phyloP scores from a whole-genome alignment of 2,888 invertebrate genomes.

The Parnassius mnemosyne region DNA sequence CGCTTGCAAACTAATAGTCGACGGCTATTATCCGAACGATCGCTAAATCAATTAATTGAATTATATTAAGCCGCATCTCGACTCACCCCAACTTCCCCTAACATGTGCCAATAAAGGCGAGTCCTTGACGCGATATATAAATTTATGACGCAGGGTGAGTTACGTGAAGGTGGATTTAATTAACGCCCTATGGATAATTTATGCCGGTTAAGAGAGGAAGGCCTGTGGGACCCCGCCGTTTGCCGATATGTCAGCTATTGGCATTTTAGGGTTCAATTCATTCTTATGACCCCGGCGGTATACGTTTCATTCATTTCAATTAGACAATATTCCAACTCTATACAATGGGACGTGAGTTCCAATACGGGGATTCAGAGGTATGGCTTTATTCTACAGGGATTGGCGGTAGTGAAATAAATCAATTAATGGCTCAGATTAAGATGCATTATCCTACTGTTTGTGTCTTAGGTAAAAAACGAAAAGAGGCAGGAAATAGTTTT shows the following conservation, averaged over 20 bases:
- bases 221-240: background rate
- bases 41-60: constrained; percentile 19
- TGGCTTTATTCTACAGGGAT: background rate
- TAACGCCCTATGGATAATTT: constrained; percentile 34
- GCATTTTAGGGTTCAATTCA: constrained; percentile 16
- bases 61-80: constrained; percentile 11
- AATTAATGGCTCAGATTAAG: background rate
- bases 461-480: too few species aligned
- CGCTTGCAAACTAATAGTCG: too few species aligned
- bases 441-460: too few species aligned
- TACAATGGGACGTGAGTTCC: background rate
- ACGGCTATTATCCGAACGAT: background rate
- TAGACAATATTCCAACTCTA: background rate
- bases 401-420: background rate
- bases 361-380: background rate
- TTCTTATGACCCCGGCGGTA: background rate
- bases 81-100: constrained; percentile 6
- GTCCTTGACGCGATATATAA: background rate
- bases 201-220: constrained; percentile 23
- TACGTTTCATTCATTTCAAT: constrained; percentile 7
- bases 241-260: constrained; percentile 22
- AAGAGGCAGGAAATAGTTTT: too few species aligned
- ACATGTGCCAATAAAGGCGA: constrained; percentile 8
- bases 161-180: constrained; percentile 32
- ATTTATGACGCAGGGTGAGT: constrained; percentile 24